A percentile compares a stretch with the other conserved stretches of the same genome.
phyloP scores from a whole-genome alignment of 2,888 invertebrate species.

The Exocentrus adspersus region DNA sequence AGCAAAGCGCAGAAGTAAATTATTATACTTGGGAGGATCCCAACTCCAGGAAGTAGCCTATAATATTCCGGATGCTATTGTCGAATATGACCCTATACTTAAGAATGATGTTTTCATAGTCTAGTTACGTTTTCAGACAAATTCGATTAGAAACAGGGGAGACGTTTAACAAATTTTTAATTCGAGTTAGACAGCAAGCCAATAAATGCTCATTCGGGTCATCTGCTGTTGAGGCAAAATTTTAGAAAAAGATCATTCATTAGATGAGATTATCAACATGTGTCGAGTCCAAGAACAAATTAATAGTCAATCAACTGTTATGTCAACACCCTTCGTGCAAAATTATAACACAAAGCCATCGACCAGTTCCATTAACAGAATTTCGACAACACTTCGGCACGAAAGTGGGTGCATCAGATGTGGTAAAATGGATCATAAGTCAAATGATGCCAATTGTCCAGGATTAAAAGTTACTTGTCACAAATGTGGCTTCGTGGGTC shows the following conservation, averaged over 20 bases:
- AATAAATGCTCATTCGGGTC: constrained; percentile 50
- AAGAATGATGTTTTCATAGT: constrained; percentile 44
- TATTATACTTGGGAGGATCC: constrained; percentile 47
- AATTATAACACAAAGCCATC: neutral
- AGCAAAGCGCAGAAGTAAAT: too few species aligned
- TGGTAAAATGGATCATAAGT: constrained; percentile 22
- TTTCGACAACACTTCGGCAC: neutral
- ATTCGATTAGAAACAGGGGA: constrained; percentile 48
- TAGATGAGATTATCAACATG: constrained; percentile 43
- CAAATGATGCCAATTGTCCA: too few species aligned
- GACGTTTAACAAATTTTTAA: constrained; percentile 50
- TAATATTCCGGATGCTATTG: constrained; percentile 46
- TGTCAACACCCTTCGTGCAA: too few species aligned
- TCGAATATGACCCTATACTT: constrained; percentile 23
- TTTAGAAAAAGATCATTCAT: constrained; percentile 42
- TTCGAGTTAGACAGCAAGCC: constrained; percentile 50
- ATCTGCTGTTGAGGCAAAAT: constrained; percentile 42
- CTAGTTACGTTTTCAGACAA: constrained; percentile 45
- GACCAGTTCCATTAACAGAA: neutral
- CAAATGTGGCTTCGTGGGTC: neutral
- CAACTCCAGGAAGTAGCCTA: constrained; percentile 49
- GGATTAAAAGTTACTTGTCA: constrained; percentile 28
- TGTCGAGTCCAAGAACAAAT: constrained; percentile 44
- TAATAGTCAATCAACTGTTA: constrained; percentile 32
- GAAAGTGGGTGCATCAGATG: constrained; percentile 21